Evolutionary conservation across 2,113 vertebrate genomes (phyloP).

Genomic region (Saimiri boliviensis): DNA sequence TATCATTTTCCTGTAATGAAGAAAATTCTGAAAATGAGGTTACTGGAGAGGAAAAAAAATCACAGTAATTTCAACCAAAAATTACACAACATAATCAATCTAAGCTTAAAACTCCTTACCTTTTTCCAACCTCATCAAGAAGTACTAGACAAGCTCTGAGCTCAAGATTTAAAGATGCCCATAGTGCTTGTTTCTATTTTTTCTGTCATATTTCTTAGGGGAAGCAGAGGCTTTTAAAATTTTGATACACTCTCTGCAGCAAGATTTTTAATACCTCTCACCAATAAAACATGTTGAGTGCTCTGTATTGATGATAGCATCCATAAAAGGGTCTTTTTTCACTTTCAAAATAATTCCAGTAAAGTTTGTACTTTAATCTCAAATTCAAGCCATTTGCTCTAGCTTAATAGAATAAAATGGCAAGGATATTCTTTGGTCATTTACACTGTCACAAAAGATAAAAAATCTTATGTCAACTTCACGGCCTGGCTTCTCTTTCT

Average conservation of each 20-base stretch:
- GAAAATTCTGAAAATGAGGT: conserved; percentile 21
- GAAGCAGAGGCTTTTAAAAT: not conserved
- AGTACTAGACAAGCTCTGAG: not conserved
- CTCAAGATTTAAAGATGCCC: not conserved
- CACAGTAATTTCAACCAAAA: not conserved
- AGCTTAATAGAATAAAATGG: not conserved
- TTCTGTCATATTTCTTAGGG: not conserved
- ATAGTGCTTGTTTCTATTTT: not conserved
- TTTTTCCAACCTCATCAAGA: not conserved
- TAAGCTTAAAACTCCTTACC: not conserved
- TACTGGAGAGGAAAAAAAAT: not conserved
- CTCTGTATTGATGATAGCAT: not conserved
- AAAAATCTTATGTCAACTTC: not conserved
- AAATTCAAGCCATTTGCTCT: not conserved
- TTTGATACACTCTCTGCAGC: not conserved
- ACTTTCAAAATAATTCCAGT: not conserved
- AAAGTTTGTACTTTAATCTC: conserved; percentile 16
- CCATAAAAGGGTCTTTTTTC: not conserved
- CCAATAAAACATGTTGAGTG: not conserved
- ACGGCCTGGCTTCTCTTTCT: not conserved
- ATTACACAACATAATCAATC: not conserved
- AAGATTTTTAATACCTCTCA: not conserved
- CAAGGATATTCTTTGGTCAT: not conserved
- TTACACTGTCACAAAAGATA: not conserved
- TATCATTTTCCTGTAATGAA: conserved; percentile 8